phyloP scores from a whole-genome alignment of 2,113 vertebrate species.

The Tachysurus vachellii region DNA sequence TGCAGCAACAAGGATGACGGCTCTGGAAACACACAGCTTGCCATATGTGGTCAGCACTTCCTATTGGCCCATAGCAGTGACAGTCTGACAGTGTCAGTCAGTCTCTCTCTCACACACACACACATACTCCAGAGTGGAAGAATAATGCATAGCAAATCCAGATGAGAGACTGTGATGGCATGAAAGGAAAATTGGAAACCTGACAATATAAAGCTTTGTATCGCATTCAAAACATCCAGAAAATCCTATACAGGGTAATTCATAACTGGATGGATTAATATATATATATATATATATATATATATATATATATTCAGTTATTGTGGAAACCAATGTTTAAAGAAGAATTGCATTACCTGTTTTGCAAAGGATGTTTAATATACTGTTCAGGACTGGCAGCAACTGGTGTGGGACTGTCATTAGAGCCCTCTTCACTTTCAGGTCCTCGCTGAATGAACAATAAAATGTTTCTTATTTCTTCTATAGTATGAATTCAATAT shows the following conservation, averaged over 20 bases:
- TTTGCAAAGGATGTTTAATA: conserved; percentile 79
- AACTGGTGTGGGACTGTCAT: conserved; percentile 59
- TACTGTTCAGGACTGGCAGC: conserved; percentile 72
- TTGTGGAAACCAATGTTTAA: neutral
- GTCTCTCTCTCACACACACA: neutral
- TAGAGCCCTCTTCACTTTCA: conserved; percentile 71
- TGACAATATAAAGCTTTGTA: neutral
- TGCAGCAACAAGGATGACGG: conserved; percentile 60
- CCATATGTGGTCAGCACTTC: conserved; percentile 62
- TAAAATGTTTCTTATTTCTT: neutral
- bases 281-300: too few relatives aligned
- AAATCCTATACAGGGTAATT: neutral
- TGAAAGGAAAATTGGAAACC: neutral
- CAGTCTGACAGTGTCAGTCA: conserved; percentile 25
- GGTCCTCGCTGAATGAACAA: conserved; percentile 67
- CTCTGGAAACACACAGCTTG: conserved; percentile 61
- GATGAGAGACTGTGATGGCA: neutral
- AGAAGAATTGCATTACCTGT: conserved; percentile 66
- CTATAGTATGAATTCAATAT: neutral
- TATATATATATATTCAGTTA: conserved; percentile 27
- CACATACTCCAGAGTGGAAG: neutral
- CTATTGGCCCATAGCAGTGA: conserved; percentile 47
- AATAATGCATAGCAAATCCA: neutral
- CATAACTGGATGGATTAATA: neutral
- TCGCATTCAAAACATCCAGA: neutral